Base-by-base conservation (phyloP, 2,113 vertebrate genomes). In the Ranitomeya variabilis region DNA sequence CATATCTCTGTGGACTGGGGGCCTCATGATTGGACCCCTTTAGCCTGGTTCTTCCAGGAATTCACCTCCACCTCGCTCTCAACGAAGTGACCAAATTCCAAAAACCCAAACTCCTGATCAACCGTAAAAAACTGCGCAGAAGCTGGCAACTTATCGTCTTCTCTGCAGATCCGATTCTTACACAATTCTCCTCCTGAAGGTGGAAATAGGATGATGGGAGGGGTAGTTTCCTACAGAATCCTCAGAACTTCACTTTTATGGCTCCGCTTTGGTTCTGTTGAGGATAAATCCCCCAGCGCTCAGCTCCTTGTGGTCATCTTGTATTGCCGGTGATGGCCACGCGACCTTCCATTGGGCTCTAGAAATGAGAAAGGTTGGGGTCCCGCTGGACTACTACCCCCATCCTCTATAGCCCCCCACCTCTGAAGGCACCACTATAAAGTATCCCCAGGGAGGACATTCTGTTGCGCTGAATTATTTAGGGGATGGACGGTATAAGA, bases 391-490 rank as follows among this genome's bases (percentile, higher is more conserved):
- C 37, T 21, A 76, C 7, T 76, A 9, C 18, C 13, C 7, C 18
- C 45, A 19, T 6, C 18, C 16, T 18, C 45, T 11, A 74, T 16
- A 74, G 14, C 71, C 71, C 45, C 0, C 16, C 4, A 7, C 45
- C 10, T 8, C 10, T 8, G 7, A 0, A 51, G 19, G 73, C 37
- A 21, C 18, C 45, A 52, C 18, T 45, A 52, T 18, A 18, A 18
- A 45, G 19, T 51, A 18, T 23, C 85, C 57, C 51, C 60, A 87
- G 77, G 86, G 67, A 26, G 54, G 67, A 83, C 51, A 80, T 60
- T 83, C 57, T 57, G 71, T 77, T 80, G 26, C n/a, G 0, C 62
- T 89, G 21, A 89, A 89, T 89, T 77, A 89, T 89, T 89, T 57
- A 89, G 60, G 87, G 71, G 31, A 84, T 66, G 59, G 57, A 76